Evolutionary conservation across 2,113 vertebrate genomes (phyloP).

Genomic region (Sceloporus undulatus): DNA sequence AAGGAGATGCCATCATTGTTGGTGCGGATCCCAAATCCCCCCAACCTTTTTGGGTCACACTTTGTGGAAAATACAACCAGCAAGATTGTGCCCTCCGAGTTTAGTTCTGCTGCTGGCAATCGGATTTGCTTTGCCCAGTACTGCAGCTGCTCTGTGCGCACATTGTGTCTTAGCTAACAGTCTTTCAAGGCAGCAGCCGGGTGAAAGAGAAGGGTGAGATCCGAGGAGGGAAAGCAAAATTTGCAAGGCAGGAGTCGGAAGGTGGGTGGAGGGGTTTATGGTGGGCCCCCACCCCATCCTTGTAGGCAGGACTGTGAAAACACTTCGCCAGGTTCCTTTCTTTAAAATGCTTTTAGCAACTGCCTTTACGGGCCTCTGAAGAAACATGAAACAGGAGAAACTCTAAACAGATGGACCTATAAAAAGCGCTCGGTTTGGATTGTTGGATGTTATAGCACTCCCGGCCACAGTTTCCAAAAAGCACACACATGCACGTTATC

Average conservation of each 20-base stretch:
- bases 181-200: neutral
- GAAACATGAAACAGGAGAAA: constrained; percentile 35
- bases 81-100: too few species aligned
- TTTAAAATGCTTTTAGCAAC: constrained; percentile 24
- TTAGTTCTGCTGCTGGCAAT: too few species aligned
- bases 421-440: constrained; percentile 15
- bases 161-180: neutral
- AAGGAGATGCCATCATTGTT: too few species aligned
- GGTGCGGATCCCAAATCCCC: too few species aligned
- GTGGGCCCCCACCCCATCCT: neutral
- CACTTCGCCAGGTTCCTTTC: neutral
- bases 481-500: constrained; percentile 13
- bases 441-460: constrained; percentile 22
- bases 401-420: constrained; percentile 42
- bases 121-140: too few species aligned
- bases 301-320: neutral
- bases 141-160: too few species aligned
- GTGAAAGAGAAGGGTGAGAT: neutral
- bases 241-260: neutral
- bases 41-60: too few species aligned
- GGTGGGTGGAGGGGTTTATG: neutral
- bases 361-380: constrained; percentile 22
- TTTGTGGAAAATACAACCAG: too few species aligned
- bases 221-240: neutral
- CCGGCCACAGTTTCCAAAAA: constrained; percentile 13